A percentile compares a stretch with the other conserved stretches of the same genome.
phyloP scores from a whole-genome alignment of 2,888 invertebrate genomes.

The Eubasilissa splendida region DNA sequence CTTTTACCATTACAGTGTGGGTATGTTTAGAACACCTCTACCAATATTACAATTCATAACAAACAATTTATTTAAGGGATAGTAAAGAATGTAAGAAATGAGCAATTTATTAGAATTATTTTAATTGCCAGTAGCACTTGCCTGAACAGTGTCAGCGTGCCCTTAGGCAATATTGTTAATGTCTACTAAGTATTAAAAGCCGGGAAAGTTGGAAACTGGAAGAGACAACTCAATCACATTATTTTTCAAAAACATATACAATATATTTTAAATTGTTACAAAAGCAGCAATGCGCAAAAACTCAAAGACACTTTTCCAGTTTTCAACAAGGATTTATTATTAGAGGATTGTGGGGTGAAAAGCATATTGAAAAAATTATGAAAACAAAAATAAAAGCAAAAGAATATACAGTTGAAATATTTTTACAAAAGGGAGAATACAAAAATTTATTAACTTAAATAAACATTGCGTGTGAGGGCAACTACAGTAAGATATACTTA shows the following conservation, averaged over 20 bases:
- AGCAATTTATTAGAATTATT: background rate
- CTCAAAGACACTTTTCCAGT: background rate
- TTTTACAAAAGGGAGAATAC: too few relatives aligned
- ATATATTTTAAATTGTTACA: background rate
- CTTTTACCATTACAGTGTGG: background rate
- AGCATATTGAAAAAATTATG: background rate
- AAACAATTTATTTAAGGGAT: background rate
- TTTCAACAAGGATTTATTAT: background rate
- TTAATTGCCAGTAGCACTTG: background rate
- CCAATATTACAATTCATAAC: background rate
- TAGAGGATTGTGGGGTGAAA: background rate
- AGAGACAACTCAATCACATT: background rate
- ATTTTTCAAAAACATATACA: background rate
- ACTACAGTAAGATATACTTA: too few relatives aligned
- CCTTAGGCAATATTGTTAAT: background rate
- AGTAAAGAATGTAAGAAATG: background rate
- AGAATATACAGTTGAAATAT: too few relatives aligned
- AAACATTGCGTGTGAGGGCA: too few relatives aligned
- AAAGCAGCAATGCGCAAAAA: too few relatives aligned
- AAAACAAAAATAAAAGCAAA: slow-evolving; percentile 6
- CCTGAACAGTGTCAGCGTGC: background rate
- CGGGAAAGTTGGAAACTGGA: background rate
- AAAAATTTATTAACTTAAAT: too few relatives aligned
- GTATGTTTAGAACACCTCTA: background rate
- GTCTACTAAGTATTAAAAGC: background rate